Percentiles rank a stretch among this genome's conserved stretches.
Evolutionary conservation across 2,797 vertebrate genomes (phyloP).

Genomic region (Myotis vivesi): DNA sequence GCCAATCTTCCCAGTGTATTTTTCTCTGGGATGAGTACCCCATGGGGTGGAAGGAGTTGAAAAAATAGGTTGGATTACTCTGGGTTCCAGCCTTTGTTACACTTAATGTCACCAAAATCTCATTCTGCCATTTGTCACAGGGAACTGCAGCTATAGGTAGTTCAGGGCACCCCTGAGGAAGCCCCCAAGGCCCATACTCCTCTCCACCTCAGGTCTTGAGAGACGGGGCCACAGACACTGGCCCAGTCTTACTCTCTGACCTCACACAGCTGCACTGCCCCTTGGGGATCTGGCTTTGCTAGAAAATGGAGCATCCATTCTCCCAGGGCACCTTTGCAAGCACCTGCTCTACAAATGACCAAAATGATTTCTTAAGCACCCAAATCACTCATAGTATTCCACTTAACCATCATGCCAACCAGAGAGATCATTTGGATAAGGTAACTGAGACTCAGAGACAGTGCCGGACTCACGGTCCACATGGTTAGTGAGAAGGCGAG

Average conservation of each 20-base stretch:
- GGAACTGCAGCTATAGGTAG: not conserved
- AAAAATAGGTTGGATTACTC: not conserved
- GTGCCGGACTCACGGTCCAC: not conserved
- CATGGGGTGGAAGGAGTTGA: not conserved
- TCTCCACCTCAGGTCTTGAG: not conserved
- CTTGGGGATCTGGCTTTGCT: not conserved
- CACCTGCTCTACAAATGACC: not conserved
- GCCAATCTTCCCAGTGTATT: not conserved
- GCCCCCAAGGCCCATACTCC: accelerated
- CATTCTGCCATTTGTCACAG: not conserved
- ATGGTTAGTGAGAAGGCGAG: not conserved
- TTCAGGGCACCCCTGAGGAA: not conserved
- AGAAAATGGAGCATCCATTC: not conserved
- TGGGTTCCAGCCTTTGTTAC: not conserved
- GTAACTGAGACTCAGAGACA: not conserved
- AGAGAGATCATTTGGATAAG: not conserved
- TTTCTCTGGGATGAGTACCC: not conserved
- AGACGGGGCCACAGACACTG: not conserved
- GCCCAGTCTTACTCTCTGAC: not conserved
- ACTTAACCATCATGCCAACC: not conserved
- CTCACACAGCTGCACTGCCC: not conserved
- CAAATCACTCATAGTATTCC: not conserved
- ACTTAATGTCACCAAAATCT: not conserved
- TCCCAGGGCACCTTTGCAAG: not conserved
- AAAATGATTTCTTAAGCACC: not conserved